phyloP scores from a whole-genome alignment of 1,140 invertebrate genomes.

The Chrysomallon squamiferum region DNA sequence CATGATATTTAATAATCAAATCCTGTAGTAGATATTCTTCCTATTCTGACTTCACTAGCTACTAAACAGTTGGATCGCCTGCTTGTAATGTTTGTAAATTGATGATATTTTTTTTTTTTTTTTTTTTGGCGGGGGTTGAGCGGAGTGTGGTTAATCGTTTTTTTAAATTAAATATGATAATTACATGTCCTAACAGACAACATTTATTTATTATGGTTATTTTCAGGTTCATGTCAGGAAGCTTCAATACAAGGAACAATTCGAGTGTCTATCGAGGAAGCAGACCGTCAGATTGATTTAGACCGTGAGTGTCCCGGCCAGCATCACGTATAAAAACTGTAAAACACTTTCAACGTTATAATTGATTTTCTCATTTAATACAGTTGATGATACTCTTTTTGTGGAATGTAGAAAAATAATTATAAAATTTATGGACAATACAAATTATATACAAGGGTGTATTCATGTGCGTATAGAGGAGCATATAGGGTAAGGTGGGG shows the following conservation, averaged over 20 bases:
- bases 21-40: no score
- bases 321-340: background rate
- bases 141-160: no score
- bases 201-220: no score
- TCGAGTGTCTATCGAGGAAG: background rate
- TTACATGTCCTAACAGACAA: no score
- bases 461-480: background rate
- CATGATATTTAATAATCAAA: no score
- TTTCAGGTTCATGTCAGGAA: background rate
- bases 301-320: slow-evolving; percentile 1
- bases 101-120: no score
- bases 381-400: background rate
- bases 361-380: background rate
- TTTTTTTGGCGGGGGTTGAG: no score
- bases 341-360: background rate
- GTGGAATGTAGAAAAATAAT: background rate
- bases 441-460: background rate
- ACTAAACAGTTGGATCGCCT: no score
- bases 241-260: background rate
- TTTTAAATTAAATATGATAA: no score
- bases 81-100: no score
- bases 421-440: background rate
- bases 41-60: no score
- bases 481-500: background rate
- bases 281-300: background rate